Evolutionary conservation across 2,113 vertebrate species (phyloP), one percentile per base, ranked within the genome.

Genomic region (Maccullochella peelii): DNA sequence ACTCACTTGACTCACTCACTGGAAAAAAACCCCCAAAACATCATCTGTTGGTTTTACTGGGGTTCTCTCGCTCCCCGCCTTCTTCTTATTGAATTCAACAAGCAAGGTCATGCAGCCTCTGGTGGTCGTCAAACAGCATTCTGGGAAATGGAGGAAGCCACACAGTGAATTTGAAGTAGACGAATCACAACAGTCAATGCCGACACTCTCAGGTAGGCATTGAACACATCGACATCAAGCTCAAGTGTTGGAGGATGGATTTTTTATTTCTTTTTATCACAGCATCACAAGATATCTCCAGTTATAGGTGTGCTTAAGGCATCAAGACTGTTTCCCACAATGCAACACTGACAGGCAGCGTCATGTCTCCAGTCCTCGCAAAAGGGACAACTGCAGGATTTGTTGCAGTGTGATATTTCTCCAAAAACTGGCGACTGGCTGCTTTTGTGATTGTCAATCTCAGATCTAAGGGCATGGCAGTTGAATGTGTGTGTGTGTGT

Each of bases 81-180:
- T 63, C 38, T 18, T 63, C 18, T 65, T 16, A 21, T 23, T 71
- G 38, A 47, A 23, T 16, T 55, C 69, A 27, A n/a, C n/a, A 58
- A 49, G n/a, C 61, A 20, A 75, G 55, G 54, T 73, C 49, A 42
- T 5, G 42, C 16, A 6, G 57, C 68, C 67, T 74, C 47, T 44
- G 20, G 12, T 23, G 27, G 47, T 30, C 1, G 33, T 10, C 9
- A 0, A 30, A 68, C 16, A 8, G 82, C 81, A 82, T 75, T 72
- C 79, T 91, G 89, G 89, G 86, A 80, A 83, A 73, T 27, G 50
- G 55, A 85, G 89, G 66, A 79, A 30, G 44, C 30, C 9, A 9
- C 21, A n/a, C 16, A 3, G 33, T 27, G 49, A 52, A 62, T 36
- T 21, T 5, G 25, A 16, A 40, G 62, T 23, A 62, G 58, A 77